These are phyloP conservation scores for Puma concolor DNA, from an alignment of 2,113 vertebrate species.

Conservation along the genomic window DNA sequence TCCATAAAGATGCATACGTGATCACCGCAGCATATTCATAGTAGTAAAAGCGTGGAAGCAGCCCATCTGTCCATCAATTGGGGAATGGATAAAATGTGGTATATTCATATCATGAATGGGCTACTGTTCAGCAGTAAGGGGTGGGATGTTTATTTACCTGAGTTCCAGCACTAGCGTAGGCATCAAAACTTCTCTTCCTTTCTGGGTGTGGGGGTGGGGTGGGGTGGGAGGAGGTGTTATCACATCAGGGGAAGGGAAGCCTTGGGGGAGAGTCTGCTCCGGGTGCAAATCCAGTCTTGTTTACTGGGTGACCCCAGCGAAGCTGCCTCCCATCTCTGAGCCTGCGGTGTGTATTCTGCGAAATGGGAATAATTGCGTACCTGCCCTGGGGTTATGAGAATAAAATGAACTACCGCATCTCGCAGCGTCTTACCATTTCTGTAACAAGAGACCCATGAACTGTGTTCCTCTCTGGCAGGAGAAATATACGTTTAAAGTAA, in stretches of 20 bases:
- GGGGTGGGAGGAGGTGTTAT: too few relatives aligned
- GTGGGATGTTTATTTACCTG: not conserved
- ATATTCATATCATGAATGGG: too few relatives aligned
- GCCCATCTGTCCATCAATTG: not conserved
- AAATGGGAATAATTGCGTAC: too few relatives aligned
- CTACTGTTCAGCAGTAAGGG: not conserved
- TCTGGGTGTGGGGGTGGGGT: not conserved
- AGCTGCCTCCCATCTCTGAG: not conserved
- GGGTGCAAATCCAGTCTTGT: not conserved
- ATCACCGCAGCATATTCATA: not conserved
- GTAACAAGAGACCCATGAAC: not conserved
- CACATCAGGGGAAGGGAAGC: not conserved
- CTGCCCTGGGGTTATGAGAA: not conserved
- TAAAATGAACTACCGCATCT: not conserved
- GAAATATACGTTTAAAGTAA: not conserved
- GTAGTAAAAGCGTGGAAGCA: not conserved
- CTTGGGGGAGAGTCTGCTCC: not conserved
- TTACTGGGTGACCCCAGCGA: not conserved
- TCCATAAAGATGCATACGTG: not conserved
- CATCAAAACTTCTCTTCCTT: not conserved
- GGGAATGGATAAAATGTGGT: not conserved
- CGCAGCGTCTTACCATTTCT: not conserved
- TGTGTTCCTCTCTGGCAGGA: not conserved
- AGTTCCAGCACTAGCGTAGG: not conserved
- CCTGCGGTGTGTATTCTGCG: not conserved